phyloP scores from a whole-genome alignment of 2,888 invertebrate species.

The Phortica magna region DNA sequence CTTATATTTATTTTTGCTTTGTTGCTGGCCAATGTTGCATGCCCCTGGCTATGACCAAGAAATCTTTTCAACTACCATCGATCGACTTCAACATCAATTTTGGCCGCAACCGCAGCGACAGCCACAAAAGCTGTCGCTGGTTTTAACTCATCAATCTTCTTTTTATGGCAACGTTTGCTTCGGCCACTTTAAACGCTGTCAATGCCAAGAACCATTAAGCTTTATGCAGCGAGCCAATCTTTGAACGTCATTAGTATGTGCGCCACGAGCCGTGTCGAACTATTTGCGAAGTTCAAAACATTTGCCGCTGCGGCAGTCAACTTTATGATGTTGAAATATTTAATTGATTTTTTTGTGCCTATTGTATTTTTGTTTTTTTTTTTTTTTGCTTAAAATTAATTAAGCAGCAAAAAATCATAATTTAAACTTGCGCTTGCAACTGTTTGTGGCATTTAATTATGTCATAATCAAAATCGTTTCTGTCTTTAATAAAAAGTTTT shows the following conservation, averaged over 20 bases:
- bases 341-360: constrained; percentile 7
- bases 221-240: constrained; percentile 26
- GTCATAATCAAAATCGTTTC: no score
- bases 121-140: not conserved
- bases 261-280: constrained; percentile 50
- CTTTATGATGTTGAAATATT: constrained; percentile 16
- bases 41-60: constrained; percentile 48
- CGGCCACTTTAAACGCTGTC: constrained; percentile 35
- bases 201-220: constrained; percentile 68
- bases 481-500: no score
- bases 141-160: constrained; percentile 59
- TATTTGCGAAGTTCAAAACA: constrained; percentile 23
- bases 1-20: not conserved
- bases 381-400: constrained; percentile 2
- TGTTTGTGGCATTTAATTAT: not conserved
- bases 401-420: not conserved
- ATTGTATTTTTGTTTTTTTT: not conserved
- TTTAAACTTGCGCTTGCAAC: not conserved
- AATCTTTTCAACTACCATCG: constrained; percentile 35
- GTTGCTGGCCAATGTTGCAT: constrained; percentile 7
- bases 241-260: constrained; percentile 5
- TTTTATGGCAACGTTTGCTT: constrained; percentile 30
- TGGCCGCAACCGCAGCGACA: not conserved
- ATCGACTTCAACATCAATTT: not conserved
- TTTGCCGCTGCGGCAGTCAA: not conserved